A percentile compares a stretch with the other conserved stretches of the same genome.
Evolutionary conservation across 2,113 vertebrate species (phyloP).

Genomic region (Phoxinus phoxinus): DNA sequence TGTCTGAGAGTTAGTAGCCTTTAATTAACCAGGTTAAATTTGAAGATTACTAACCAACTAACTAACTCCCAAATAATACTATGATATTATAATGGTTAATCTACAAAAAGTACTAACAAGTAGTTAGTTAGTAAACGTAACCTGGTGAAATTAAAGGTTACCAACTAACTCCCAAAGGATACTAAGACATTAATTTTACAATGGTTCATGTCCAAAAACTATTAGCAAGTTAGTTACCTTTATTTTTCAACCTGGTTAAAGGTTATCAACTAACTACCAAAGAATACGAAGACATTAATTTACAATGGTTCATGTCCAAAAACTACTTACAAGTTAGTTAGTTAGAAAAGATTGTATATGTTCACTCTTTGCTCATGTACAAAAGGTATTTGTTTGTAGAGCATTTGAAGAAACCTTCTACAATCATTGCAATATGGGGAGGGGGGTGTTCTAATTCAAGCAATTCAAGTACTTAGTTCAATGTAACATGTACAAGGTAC

Average conservation of each 20-base stretch:
- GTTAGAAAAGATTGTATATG: no score
- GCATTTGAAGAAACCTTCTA: no score
- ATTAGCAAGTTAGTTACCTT: neutral
- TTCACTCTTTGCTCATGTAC: no score
- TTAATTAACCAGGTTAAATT: neutral
- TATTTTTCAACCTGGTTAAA: neutral
- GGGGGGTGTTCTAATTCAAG: no score
- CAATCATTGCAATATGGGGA: no score
- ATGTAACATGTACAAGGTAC: no score
- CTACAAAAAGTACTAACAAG: neutral
- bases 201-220: neutral
- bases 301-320: no score
- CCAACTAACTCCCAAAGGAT: neutral
- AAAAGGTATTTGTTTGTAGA: no score
- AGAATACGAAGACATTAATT: no score
- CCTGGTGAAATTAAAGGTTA: no score
- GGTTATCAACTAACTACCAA: neutral
- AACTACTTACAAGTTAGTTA: no score
- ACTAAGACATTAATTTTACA: neutral
- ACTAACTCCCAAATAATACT: neutral
- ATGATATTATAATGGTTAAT: neutral
- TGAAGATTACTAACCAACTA: neutral
- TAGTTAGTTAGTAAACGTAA: neutral
- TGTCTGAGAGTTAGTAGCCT: neutral
- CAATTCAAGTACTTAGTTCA: no score